Evolutionary conservation across 2,113 vertebrate genomes (phyloP), one percentile per base, ranked within the genome.

Genomic region (Microtus ochrogaster): DNA sequence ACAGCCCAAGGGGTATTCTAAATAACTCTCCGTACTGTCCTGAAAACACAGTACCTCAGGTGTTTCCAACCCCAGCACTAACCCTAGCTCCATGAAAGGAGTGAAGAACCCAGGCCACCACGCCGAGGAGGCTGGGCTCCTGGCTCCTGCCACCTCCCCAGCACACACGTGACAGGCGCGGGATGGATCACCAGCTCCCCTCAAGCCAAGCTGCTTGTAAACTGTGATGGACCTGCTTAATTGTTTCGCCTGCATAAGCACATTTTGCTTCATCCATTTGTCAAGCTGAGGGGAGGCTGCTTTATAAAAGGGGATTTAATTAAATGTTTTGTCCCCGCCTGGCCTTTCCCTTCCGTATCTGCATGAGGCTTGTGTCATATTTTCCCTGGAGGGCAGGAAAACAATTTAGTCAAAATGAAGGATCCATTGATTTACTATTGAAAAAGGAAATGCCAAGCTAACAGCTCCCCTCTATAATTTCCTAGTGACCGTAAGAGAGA

Each of bases 281-380:
- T 98, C 97, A 98, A 94, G 77, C 93, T 92, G 28, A 98, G 97
- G 63, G 85, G 96, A 98, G 92, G 61, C 78, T 96, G 97, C 89
- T 97, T 98, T 97, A 95, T 87, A 96, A 98, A 97, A 97, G n/a
- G 90, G 94, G 33, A n/a, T 96, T 97, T 98, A 98, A 97, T 98
- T 97, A 98, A 97, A 96, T 89, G 39, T 89, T 98, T 97, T 98
- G 68, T 98, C 92, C 90, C 94, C 83, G 77, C 68, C 97, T 94
- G 90, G 94, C 82, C 96, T 98, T 91, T 96, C 6, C 83, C 17
- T 97, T 91, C 94, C 21, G 10, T 76, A 97, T 91, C 85, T 39
- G 0, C 96, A 94, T 97, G 97, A 94, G 85, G 72, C 85, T 87
- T 78, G 84, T 97, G 97, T 98, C 92, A 90, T 97, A 97, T 96